These are phyloP conservation scores for Progne subis DNA, from an alignment of 2,113 vertebrate genomes.

Conservation along the genomic window DNA sequence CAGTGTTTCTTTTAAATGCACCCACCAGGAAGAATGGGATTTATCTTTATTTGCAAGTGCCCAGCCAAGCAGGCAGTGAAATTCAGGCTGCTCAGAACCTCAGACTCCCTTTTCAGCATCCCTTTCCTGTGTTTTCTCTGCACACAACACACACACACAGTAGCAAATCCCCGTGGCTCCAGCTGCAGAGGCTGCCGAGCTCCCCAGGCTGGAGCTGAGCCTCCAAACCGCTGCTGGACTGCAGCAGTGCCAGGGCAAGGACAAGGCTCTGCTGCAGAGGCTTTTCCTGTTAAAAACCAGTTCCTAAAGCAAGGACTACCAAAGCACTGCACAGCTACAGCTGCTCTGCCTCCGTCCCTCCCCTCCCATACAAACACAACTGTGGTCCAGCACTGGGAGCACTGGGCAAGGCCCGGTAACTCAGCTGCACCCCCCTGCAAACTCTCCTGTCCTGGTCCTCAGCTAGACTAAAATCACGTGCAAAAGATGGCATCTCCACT, in stretches of 20 bases:
- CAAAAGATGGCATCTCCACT: neutral
- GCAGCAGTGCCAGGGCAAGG: neutral
- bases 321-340: neutral
- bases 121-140: neutral
- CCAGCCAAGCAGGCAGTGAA: neutral
- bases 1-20: neutral
- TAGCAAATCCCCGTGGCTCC: rapidly evolving
- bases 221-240: rapidly evolving
- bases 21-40: neutral
- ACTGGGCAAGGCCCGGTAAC: neutral
- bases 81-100: neutral
- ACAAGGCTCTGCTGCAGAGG: neutral
- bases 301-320: neutral
- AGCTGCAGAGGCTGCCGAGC: neutral
- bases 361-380: neutral
- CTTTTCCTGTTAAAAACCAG: no score
- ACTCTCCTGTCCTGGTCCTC: neutral
- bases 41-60: neutral
- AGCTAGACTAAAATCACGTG: neutral
- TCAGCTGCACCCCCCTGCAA: neutral
- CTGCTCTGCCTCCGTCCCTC: neutral
- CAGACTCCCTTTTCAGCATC: neutral
- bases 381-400: rapidly evolving
- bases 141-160: neutral
- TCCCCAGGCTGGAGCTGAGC: neutral